Base-by-base conservation (phyloP, 2,113 vertebrate genomes). In the Melanotaenia duboulayi region DNA sequence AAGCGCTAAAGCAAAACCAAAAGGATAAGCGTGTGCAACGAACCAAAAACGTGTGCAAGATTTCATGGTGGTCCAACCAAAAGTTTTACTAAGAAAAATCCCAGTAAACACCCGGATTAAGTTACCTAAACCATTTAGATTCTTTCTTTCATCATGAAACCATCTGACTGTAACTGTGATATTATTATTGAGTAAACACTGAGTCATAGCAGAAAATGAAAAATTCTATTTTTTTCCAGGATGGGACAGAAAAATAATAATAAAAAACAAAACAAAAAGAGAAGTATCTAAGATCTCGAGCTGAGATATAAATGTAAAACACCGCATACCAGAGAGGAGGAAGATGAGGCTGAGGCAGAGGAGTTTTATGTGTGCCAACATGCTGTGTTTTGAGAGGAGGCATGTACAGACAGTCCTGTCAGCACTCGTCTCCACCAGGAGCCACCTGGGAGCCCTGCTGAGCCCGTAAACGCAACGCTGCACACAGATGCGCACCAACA, bases 391-490 rank as follows among this genome's bases (percentile, higher is more conserved):
- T 52, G 49, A 69, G 56, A 70, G 75, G 65, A 81, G 74, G 78
- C 50, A 10, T 64, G 60, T 72, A 75, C 62, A 73, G 69, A 62
- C 74, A 39, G 59, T 71, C 49, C 66, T 70, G 72, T 65, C 60
- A 58, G 60, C 20, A 65, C 28, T 71, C 56, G 11, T 44, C 20
- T 70, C 42, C 71, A 49, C 32, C 19, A 11, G 37, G 28, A 65
- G 50, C 35, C 63, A 81, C 83, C 87, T 74, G 83, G 75, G 65
- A 80, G 28, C 70, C 62, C 71, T 59, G 67, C 77, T 62, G 71
- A 74, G 81, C 54, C 24, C 24, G 23, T 76, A 14, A 77, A 76
- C 16, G 55, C 55, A n/a, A 40, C 46, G 28, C 61, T 52, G 39
- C 59, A 64, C 35, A 22, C 49, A 37, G 25, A 63, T 11, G 22